Base-by-base conservation (phyloP, 2,888 invertebrate species). In the Dendrolimus houi region DNA sequence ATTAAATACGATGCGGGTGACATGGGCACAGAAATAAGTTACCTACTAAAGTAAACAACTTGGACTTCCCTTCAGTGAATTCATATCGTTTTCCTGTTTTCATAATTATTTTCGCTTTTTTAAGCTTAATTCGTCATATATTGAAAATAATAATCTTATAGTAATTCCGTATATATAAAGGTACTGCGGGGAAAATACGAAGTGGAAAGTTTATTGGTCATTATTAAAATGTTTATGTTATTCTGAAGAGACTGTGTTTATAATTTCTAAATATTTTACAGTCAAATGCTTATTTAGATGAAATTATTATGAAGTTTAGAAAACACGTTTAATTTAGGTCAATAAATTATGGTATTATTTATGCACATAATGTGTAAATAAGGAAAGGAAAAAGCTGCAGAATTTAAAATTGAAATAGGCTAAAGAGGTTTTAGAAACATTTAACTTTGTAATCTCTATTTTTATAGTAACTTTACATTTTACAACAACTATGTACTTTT, bases 1-100 rank as follows among this genome's bases (percentile, higher is more conserved):
- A 62, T 60, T 58, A 64, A 62, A 62, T 62, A 66, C 58, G 63
- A 78, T 82, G 77, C 81, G 81, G 81, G 79, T 65, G 62, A 60
- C 58, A 69, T 69, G 47, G 12, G 2, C 2, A 47, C 47, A 47
- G 29, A 29, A 29, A 29, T 29, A 29, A 29, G 29, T 29, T 29
- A 29, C 6, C 29, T 29, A 29, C 29, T 29, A 29, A 29, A 29
- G 29, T 29, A 47, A 47, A 47, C 47, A 9, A 47, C 10, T 47
- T 47, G 8, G 8, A 29, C 47, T 47, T 12, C 47, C 47, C 47
- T 12, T 8, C 6, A 12, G 47, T 10, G 3, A 17, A 17, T 17
- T 17, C 17, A 47, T 10, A 47, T 47, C 2, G 47, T 47, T 47
- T 47, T 47, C 9, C 47, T 8, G 9, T 10, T 47, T 47, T 47